Base-by-base conservation (phyloP, 2,113 vertebrate genomes). In the Spea bombifrons region DNA sequence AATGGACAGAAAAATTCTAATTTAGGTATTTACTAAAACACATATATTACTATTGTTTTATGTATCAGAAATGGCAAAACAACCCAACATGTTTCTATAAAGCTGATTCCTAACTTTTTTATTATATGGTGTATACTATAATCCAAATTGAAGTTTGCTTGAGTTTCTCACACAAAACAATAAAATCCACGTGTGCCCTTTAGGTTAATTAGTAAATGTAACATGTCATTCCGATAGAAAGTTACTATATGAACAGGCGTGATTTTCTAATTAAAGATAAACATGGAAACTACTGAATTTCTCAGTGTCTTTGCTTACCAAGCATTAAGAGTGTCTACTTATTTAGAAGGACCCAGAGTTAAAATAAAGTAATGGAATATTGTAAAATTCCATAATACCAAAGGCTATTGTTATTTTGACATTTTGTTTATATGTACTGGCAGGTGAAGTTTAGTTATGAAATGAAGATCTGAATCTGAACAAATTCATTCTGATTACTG, bases 361-460 rank as follows among this genome's bases (percentile, higher is more conserved):
- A 47, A 49, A 16, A 8, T 47, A 45, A 70, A 16, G 30, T 30
- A 30, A 30, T 30, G 30, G 47, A 50, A 49, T 49, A 70, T n/a
- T 70, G 68, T n/a, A 17, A n/a, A 69, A 17, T 50, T 70, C 49
- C 7, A 70, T 52, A 70, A n/a, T 49, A 70, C n/a, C 15, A 70
- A 70, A 47, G 68, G 68, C 30, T 49, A 50, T 49, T 49, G n/a
- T 3, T 70, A 48, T 70, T 70, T 70, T 70, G 68, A 70, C 68
- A 70, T 50, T 70, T 52, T 48, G 1, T 50, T 15, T 49, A 17
- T 4, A 50, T 70, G 67, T 70, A 17, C 68, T 49, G 68, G 45
- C 45, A 70, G 10, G 15, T 67, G 48, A 15, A 46, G 45, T 47
- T 67, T 9, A 47, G 45, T 67, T 47, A 12, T 67, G 8, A 5